phyloP scores from a whole-genome alignment of 2,888 invertebrate species.

The Catocala fraxini region DNA sequence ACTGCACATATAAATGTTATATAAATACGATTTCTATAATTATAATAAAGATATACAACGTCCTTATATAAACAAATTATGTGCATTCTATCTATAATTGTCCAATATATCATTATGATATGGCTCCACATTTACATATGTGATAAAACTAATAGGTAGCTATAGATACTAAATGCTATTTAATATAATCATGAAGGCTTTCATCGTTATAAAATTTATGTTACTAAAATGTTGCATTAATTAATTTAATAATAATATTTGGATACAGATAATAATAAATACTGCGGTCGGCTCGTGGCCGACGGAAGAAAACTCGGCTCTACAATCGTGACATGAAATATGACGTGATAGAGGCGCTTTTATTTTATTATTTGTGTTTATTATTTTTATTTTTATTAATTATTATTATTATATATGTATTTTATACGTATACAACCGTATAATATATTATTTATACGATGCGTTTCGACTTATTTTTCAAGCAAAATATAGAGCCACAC shows the following conservation, averaged over 20 bases:
- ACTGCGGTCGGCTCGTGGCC: slow-evolving; percentile 21
- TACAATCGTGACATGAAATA: slow-evolving; percentile 15
- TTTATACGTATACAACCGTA: not conserved
- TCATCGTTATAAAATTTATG: slow-evolving; percentile 1
- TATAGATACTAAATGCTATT: not conserved
- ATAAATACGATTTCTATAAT: not conserved
- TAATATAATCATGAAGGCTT: slow-evolving; percentile 2
- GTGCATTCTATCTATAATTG: not conserved
- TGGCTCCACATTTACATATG: slow-evolving; percentile 9
- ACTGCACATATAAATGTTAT: slow-evolving; percentile 1
- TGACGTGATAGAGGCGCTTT: not conserved
- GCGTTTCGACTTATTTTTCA: not conserved
- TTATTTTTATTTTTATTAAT: not conserved
- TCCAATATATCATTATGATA: slow-evolving; percentile 23
- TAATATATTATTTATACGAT: not conserved
- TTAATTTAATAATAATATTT: not conserved
- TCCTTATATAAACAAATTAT: not conserved
- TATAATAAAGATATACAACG: slow-evolving; percentile 5
- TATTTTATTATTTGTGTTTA: not conserved
- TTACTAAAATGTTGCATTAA: slow-evolving; percentile 1
- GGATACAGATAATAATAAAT: slow-evolving; percentile 5
- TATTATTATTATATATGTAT: not conserved
- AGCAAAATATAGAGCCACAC: slow-evolving; percentile 13
- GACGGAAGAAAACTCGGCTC: slow-evolving; percentile 36
- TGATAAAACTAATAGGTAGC: not conserved